Percentiles rank a stretch among this genome's conserved stretches.
Conservation (phyloP, 1,140 invertebrate species). For the Microplitis mediator region DNA sequence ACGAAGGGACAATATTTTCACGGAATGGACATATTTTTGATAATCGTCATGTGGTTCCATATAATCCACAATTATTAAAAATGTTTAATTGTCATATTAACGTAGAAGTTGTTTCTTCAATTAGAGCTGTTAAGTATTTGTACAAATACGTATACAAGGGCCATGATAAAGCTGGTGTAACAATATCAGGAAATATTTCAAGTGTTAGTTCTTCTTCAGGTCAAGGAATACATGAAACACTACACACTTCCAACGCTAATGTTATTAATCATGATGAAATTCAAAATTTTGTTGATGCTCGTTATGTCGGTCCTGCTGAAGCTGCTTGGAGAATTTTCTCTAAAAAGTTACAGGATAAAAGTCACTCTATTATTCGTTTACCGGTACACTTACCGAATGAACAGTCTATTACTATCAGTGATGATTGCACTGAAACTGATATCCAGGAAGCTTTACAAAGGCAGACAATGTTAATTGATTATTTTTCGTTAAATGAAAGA, state of each 20-base stretch:
- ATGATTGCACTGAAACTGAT: not conserved
- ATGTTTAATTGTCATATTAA: constrained; percentile 25
- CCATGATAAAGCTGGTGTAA: not conserved
- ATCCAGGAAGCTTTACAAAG: not conserved
- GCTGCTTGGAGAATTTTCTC: not conserved
- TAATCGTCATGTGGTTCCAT: constrained; percentile 20
- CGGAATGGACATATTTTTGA: constrained; percentile 2
- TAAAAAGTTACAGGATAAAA: not conserved
- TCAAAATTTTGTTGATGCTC: not conserved
- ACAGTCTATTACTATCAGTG: not conserved
- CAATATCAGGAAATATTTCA: not conserved
- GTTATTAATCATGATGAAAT: constrained; percentile 2
- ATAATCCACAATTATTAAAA: constrained; percentile 15
- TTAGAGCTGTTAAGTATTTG: constrained; percentile 18
- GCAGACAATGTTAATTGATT: not conserved
- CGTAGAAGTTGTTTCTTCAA: constrained; percentile 8
- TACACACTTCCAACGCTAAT: not conserved
- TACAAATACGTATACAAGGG: constrained; percentile 10
- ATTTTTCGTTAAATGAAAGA: not conserved
- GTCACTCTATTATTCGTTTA: not conserved
- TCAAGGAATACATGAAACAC: not conserved
- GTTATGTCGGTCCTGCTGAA: not conserved
- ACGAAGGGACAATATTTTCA: not conserved
- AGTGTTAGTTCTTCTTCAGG: too few species aligned
- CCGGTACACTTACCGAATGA: not conserved